A percentile compares a stretch with the other conserved stretches of the same genome.
These are phyloP conservation scores for Aegotheles bennettii DNA, from an alignment of 2,113 vertebrate genomes.

Conservation along the genomic window DNA sequence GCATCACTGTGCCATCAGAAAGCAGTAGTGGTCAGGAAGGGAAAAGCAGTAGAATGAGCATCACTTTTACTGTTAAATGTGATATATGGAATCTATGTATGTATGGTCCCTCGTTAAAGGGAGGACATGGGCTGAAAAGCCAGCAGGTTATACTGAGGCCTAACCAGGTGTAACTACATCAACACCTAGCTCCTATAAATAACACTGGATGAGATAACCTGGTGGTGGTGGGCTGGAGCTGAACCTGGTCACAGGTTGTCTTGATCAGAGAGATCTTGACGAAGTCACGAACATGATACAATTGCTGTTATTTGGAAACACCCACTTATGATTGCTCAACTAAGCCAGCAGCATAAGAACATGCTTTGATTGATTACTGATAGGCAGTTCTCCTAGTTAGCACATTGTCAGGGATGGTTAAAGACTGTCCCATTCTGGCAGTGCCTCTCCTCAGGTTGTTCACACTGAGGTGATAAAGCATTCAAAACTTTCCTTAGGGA, in stretches of 20 bases:
- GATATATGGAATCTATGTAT: neutral
- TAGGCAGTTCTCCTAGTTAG: accelerated
- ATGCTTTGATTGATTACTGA: neutral
- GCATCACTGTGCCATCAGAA: neutral
- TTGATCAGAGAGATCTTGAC: neutral
- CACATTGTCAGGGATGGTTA: accelerated
- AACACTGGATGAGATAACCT: neutral
- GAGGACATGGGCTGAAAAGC: neutral
- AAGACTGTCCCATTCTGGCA: neutral
- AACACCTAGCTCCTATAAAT: neutral
- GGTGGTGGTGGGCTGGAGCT: neutral
- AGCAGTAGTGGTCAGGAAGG: neutral
- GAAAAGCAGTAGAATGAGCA: neutral
- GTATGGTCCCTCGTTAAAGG: neutral
- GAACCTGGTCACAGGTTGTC: neutral
- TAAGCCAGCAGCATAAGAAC: neutral
- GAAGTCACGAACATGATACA: neutral
- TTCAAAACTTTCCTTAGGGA: neutral
- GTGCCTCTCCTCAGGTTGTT: neutral
- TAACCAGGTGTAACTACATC: neutral
- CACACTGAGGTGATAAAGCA: neutral
- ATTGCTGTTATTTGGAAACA: neutral
- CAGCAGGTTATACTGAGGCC: neutral
- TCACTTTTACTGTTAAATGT: neutral
- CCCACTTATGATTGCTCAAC: neutral